Evolutionary conservation across 2,888 invertebrate genomes (phyloP).

Genomic region (Agrotis clavis): DNA sequence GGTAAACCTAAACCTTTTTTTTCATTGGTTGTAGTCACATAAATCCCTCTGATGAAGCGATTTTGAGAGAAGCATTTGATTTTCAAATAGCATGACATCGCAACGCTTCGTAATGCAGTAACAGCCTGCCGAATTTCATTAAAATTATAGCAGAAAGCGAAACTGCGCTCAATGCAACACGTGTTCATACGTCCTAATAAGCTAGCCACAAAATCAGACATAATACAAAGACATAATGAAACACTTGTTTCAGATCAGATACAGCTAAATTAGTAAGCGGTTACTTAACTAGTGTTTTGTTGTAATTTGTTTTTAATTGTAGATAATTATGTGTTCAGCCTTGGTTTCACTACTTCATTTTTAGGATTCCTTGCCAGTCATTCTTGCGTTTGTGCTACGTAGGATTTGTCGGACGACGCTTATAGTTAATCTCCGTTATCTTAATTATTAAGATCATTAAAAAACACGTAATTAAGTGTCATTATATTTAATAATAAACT

Average conservation of each 20-base stretch:
- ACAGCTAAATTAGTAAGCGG: conserved; percentile 58
- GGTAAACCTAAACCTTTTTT: too few relatives aligned
- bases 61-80: too few relatives aligned
- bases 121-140: conserved; percentile 18
- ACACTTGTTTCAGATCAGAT: conserved; percentile 56
- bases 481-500: conserved; percentile 31
- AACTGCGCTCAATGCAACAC: conserved; percentile 40
- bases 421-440: conserved; percentile 24
- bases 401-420: neutral
- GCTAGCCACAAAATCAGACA: conserved; percentile 39
- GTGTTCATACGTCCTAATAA: conserved; percentile 45
- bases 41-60: too few relatives aligned
- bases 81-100: conserved; percentile 1
- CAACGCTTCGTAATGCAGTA: conserved; percentile 27
- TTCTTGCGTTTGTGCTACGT: neutral
- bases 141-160: conserved; percentile 48
- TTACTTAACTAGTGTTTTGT: conserved; percentile 66
- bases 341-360: conserved; percentile 73
- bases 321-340: conserved; percentile 71
- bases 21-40: too few relatives aligned
- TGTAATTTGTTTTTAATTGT: conserved; percentile 77
- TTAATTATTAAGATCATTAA: conserved; percentile 12
- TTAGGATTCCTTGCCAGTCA: conserved; percentile 65
- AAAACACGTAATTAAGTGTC: conserved; percentile 15
- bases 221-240: conserved; percentile 48